Evolutionary conservation across 1,140 invertebrate species (phyloP).

Genomic region (Drosophila micromelanica): DNA sequence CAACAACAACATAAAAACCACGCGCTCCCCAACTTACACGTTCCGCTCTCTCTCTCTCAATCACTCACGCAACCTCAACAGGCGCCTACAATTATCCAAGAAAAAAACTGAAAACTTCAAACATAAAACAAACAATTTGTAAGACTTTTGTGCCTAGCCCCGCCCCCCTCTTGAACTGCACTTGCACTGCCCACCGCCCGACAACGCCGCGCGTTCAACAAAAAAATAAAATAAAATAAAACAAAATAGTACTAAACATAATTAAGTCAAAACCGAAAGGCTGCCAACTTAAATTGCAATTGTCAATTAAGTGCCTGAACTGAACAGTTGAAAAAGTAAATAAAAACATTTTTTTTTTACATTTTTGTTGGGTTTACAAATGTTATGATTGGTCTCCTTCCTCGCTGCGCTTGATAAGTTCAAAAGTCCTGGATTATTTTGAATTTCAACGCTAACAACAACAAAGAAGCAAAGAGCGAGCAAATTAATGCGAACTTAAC

Average conservation of each 20-base stretch:
- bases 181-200: constrained; percentile 21
- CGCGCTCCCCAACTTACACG: constrained; percentile 40
- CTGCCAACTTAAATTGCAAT: constrained; percentile 40
- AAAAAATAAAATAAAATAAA: constrained; percentile 18
- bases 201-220: constrained; percentile 23
- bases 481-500: constrained; percentile 28
- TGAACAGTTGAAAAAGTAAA: constrained; percentile 7
- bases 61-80: constrained; percentile 39
- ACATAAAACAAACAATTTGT: constrained; percentile 17
- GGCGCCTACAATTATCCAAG: constrained; percentile 24
- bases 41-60: constrained; percentile 25
- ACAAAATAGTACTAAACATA: constrained; percentile 21
- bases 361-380: constrained; percentile 43
- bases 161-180: constrained; percentile 4
- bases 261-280: constrained; percentile 15
- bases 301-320: constrained; percentile 61
- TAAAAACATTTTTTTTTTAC: constrained; percentile 49
- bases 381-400: neutral
- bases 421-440: constrained; percentile 84
- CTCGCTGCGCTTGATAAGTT: constrained; percentile 38
- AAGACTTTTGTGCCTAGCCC: constrained; percentile 28
- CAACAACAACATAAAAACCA: constrained; percentile 25
- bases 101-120: constrained; percentile 11
- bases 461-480: constrained; percentile 13
- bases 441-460: constrained; percentile 55